Percentiles rank a stretch among this genome's conserved stretches.
Evolutionary conservation across 2,797 vertebrate genomes (phyloP).

Genomic region (Thunnus albacares): DNA sequence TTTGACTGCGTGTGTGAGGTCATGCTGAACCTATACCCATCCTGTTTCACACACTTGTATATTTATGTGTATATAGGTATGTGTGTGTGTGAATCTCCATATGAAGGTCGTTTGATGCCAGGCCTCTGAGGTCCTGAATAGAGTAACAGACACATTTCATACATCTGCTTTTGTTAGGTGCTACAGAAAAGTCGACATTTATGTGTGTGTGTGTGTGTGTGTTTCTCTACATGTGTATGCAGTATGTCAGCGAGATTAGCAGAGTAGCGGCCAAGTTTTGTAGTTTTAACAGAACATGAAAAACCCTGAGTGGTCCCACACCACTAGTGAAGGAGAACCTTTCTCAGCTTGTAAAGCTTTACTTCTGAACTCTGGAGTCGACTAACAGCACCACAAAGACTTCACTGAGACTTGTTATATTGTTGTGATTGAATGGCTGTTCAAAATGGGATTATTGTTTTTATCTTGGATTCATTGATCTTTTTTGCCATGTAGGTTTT

Average conservation of each 20-base stretch:
- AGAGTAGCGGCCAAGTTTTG: conserved; percentile 60
- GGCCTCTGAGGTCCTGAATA: conserved; percentile 48
- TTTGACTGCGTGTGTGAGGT: conserved; percentile 31
- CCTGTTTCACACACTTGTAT: conserved; percentile 33
- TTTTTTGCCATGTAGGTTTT: not conserved
- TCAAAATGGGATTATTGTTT: conserved; percentile 8
- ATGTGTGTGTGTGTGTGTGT: conserved; percentile 7
- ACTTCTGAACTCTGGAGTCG: conserved; percentile 47
- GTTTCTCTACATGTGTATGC: not conserved
- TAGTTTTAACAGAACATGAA: conserved; percentile 62
- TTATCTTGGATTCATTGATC: conserved; percentile 10
- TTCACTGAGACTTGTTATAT: conserved; percentile 16
- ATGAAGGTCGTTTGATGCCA: conserved; percentile 57
- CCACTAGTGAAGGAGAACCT: conserved; percentile 63
- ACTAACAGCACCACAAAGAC: conserved; percentile 27
- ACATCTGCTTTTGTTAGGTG: conserved; percentile 50
- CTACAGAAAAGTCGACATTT: not conserved
- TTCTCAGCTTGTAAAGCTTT: conserved; percentile 59
- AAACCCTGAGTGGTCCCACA: conserved; percentile 62
- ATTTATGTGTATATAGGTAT: conserved; percentile 30
- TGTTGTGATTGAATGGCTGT: conserved; percentile 3
- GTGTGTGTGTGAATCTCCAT: conserved; percentile 47
- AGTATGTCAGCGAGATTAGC: conserved; percentile 49
- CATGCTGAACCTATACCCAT: conserved; percentile 7
- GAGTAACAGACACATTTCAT: conserved; percentile 59